Base-by-base conservation (phyloP, 2,113 vertebrate genomes). In the Zonotrichia leucophrys region DNA sequence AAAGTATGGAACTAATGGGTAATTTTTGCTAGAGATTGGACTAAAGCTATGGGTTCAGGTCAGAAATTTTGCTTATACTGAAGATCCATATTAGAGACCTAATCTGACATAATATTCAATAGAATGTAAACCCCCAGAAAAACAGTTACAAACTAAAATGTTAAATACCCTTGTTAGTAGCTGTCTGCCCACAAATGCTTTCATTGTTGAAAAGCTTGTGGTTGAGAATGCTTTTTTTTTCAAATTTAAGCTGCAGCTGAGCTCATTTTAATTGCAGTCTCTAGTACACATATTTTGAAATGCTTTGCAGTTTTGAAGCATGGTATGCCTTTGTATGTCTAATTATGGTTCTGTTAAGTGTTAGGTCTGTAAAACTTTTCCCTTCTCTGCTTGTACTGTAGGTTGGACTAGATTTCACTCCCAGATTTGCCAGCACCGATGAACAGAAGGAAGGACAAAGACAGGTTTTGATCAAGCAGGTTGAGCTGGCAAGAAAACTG, bases 391-490 rank as follows among this genome's bases (percentile, higher is more conserved):
- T 89, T 90, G 6, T 55, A 3, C 73, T 50, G 4, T 89, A 99
- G 99, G 99, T 99, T 72, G 99, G 99, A 64, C 97, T 99, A 85
- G 99, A 99, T 97, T 99, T 99, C 95, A 99, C 98, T 42, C 99
- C 99, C n/a, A 98, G 98, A 75, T 98, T 98, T 96, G 98, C 99
- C 64, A 97, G 79, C 81, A 98, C 77, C 1, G 98, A 99, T 31
- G 96, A 96, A 4, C 98, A 99, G 88, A 99, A 99, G 92, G 98
- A 99, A 78, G 98, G 72, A 70, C 99, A 99, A 78, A 98, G 99
- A 97, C 97, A 98, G 93, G 99, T 99, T 87, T 98, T 99, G 39
- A 98, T 98, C 95, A 98, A 96, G 86, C 99, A 99, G 95, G 97
- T 98, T 80, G 98, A 99, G 56, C 86, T 99, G 55, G 99, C 99